These are phyloP conservation scores for Hippocampus guttulatus DNA, from an alignment of 2,113 vertebrate genomes.

Conservation along the genomic window DNA sequence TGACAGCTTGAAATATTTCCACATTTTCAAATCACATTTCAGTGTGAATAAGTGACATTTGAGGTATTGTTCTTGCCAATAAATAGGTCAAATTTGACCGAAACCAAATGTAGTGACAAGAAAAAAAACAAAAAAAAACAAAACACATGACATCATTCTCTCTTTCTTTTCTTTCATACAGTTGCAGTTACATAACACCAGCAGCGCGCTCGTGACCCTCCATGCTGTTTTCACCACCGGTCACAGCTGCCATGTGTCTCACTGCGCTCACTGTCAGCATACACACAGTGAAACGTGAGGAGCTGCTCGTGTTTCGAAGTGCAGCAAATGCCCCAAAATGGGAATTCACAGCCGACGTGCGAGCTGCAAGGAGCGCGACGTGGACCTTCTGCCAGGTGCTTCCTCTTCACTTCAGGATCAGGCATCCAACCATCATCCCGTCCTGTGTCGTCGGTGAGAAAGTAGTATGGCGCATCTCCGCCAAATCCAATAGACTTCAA, in stretches of 20 bases:
- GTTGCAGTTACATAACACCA: slow-evolving; percentile 42
- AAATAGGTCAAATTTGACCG: too few species aligned
- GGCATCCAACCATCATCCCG: slow-evolving; percentile 23
- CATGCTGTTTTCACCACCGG: slow-evolving; percentile 22
- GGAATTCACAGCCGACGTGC: slow-evolving; percentile 14
- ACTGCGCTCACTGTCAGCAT: slow-evolving; percentile 16
- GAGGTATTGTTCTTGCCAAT: too few species aligned
- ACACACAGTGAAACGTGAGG: slow-evolving; percentile 20
- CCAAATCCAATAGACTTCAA: slow-evolving; percentile 19
- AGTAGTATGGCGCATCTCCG: slow-evolving; percentile 35
- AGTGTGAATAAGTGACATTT: too few species aligned
- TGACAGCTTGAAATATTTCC: too few species aligned
- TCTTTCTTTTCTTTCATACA: slow-evolving; percentile 30
- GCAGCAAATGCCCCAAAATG: slow-evolving; percentile 29
- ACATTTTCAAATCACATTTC: too few species aligned
- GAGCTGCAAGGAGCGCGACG: background rate
- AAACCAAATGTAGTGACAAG: too few species aligned
- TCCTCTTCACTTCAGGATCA: background rate
- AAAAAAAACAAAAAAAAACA: too few species aligned
- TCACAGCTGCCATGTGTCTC: slow-evolving; percentile 50
- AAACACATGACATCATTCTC: background rate
- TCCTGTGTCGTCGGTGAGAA: slow-evolving; percentile 42
- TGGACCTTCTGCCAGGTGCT: slow-evolving; percentile 1
- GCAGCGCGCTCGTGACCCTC: slow-evolving; percentile 36
- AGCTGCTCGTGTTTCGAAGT: slow-evolving; percentile 1